Base-by-base conservation (phyloP, 2,113 vertebrate genomes). In the Microcebus jonahi region DNA sequence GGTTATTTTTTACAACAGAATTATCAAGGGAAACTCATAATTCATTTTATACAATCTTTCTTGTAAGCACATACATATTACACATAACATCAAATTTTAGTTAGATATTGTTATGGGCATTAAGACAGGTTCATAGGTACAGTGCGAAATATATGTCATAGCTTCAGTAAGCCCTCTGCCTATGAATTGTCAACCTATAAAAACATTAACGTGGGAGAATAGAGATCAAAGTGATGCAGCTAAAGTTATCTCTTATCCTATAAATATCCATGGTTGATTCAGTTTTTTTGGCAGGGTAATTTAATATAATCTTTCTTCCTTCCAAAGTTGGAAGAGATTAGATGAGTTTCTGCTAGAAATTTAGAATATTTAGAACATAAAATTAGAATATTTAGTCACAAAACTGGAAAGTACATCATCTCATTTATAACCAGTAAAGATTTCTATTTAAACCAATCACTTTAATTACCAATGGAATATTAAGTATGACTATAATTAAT, bases 391-490 rank as follows among this genome's bases (percentile, higher is more conserved):
- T 39, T 39, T 39, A 39, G 39, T 73, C 31, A 48, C 10, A 90
- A 91, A 95, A 89, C 39, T 91, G 17, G 34, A 82, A 93, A 63
- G 36, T 75, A 50, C 73, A 48, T 45, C 75, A 42, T 45, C 23
- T 63, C 55, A 90, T 53, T 96, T 90, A 88, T 1, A 97, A 91
- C 34, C 50, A 94, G 21, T 65, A 80, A 86, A 83, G 55, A 87
- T 94, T 94, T 88, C 57, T 57, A 50, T 48, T 87, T 96, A 97
- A 94, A 73, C 1, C n/a, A 83, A 55, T 89, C 77, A 75, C 36
- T 90, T 95, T 93, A 73, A 84, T 29, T 84, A 84, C 5, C 42
- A 86, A 31, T 45, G 8, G 23, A 93, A 67, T 21, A 85, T 4
- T 77, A 79, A 85, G 36, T 73, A 75, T 63, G 34, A 73, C 48